These are phyloP conservation scores for Anthopleura sola DNA, from an alignment of 64 coral and sea anemone genomes.

Conservation along the genomic window DNA sequence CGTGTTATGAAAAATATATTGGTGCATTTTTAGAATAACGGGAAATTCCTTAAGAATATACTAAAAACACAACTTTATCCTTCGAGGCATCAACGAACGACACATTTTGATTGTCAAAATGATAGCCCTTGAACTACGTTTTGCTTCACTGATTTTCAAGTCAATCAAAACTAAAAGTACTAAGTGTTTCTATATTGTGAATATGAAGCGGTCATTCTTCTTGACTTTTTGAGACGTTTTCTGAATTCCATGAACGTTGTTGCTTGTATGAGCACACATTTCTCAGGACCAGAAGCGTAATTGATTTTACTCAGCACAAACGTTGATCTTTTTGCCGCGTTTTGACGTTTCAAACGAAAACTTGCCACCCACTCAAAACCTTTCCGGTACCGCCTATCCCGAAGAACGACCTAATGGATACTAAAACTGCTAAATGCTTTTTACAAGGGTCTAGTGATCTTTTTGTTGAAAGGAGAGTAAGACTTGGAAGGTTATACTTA, in stretches of 20 bases:
- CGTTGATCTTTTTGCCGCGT: background rate
- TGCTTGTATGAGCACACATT: background rate
- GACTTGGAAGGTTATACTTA: background rate
- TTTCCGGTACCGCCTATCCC: background rate
- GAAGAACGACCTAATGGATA: background rate
- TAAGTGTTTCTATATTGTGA: background rate
- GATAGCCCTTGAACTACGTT: background rate
- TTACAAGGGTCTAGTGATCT: background rate
- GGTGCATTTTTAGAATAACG: background rate
- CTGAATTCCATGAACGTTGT: background rate
- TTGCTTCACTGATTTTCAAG: background rate
- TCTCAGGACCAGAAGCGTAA: background rate
- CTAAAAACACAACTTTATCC: background rate
- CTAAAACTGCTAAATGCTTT: background rate
- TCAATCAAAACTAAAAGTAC: background rate
- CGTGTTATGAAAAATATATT: background rate
- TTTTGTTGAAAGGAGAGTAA: background rate
- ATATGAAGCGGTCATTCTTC: background rate
- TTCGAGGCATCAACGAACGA: background rate
- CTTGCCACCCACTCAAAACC: background rate
- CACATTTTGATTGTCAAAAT: background rate
- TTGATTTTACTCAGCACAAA: background rate
- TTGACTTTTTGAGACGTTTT: background rate
- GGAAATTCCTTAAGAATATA: background rate
- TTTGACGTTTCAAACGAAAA: background rate